phyloP scores from a whole-genome alignment of 2,113 vertebrate species.

The Hiodon alosoides region DNA sequence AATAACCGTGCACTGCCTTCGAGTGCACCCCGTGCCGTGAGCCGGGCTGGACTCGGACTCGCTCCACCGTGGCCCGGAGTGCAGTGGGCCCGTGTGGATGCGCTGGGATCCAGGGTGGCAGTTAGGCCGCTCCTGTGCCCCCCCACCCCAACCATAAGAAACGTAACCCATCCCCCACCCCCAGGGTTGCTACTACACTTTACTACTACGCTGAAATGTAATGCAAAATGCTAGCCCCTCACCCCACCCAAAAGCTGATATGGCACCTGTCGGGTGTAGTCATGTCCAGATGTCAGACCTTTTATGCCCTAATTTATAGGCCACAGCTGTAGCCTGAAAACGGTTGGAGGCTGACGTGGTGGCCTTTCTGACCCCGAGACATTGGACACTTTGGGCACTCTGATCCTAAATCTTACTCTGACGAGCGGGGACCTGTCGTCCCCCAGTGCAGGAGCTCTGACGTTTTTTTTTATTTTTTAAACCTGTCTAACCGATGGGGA shows the following conservation, averaged over 20 bases:
- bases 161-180: too few species aligned
- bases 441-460: too few species aligned
- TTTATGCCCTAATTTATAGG: constrained; percentile 20
- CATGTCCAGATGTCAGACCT: constrained; percentile 1
- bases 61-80: neutral
- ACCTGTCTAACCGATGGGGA: too few species aligned
- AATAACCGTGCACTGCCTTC: neutral
- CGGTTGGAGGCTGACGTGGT: constrained; percentile 3
- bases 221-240: neutral
- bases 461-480: too few species aligned
- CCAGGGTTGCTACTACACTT: too few species aligned
- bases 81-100: neutral
- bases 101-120: neutral
- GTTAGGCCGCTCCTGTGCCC: neutral
- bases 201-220: too few species aligned
- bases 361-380: constrained; percentile 2
- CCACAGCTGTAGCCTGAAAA: constrained; percentile 24
- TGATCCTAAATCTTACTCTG: neutral
- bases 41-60: neutral
- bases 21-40: too few species aligned
- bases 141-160: too few species aligned
- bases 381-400: neutral
- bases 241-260: neutral
- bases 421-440: neutral
- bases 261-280: constrained; percentile 21